Base-by-base conservation (phyloP, 2,113 vertebrate species). In the Corvus moneduloides region DNA sequence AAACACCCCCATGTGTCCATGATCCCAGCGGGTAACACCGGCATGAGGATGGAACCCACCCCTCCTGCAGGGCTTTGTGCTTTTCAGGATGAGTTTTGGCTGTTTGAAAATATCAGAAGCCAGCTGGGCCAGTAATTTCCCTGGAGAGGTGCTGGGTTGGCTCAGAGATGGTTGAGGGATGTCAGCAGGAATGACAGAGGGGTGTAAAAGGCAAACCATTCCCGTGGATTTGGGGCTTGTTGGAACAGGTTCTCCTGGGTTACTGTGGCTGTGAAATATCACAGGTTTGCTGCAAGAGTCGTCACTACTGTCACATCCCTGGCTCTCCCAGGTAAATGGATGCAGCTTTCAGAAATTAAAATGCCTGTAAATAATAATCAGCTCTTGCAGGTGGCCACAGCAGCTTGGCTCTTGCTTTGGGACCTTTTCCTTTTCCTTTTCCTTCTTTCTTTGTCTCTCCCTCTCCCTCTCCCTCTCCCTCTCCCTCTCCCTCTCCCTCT, bases 11-110 rank as follows among this genome's bases (percentile, higher is more conserved):
- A 13, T 4, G 26, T 51, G 72, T 3, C n/a, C 10, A 4, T 44
- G 76, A 30, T 16, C 46, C 16, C 0, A 0, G 16, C 9, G 63
- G 48, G 2, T 14, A 32, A 8, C 73, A 8, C 48, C 3, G 0
- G 4, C 21, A 4, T 2, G 16, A 11, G 63, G 67, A 23, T 12
- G 0, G 7, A 73, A 58, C 4, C 19, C 7, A 3, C 16, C 61
- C 55, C 37, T 78, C 51, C 24, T 13, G 24, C 54, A 26, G 72
- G 37, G n/a, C 13, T 55, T 20, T 39, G 5, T 1, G 23, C 37
- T 44, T 48, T 18, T 35, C 87, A 43, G 64, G 41, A 35, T 46
- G 10, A 58, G n/a, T 62, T 67, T 41, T 37, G 76, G 46, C 63
- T 58, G 0, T 37, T 30, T 62, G 58, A 27, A 90, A 71, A 15